These are phyloP conservation scores for Hemibagrus guttatus DNA, from an alignment of 2,797 vertebrate species.

Conservation along the genomic window DNA sequence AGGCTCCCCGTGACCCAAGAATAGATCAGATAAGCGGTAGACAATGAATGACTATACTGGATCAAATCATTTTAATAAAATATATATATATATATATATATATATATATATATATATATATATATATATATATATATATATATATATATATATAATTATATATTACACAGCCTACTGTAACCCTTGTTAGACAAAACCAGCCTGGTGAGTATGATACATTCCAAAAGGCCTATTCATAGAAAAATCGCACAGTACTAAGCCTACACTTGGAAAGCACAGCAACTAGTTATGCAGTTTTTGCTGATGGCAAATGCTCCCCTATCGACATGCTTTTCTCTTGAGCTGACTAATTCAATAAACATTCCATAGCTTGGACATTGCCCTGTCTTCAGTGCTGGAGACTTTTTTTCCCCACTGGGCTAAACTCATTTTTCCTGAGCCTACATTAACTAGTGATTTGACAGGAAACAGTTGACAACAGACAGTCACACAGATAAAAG, in stretches of 20 bases:
- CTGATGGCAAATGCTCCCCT: constrained; percentile 38
- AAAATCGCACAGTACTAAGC: constrained; percentile 44
- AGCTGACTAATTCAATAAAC: constrained; percentile 55
- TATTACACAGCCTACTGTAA: neutral
- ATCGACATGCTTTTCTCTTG: constrained; percentile 36
- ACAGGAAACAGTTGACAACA: constrained; percentile 26
- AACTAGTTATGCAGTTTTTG: constrained; percentile 33
- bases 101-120: too few relatives aligned
- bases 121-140: too few relatives aligned
- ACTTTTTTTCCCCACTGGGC: constrained; percentile 29
- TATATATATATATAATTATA: too few relatives aligned
- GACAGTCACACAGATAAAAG: constrained; percentile 18
- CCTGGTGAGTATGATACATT: constrained; percentile 52
- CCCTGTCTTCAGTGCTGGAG: constrained; percentile 38
- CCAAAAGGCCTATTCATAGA: constrained; percentile 52
- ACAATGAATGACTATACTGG: too few relatives aligned
- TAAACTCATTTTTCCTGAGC: constrained; percentile 30
- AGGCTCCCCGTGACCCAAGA: too few relatives aligned
- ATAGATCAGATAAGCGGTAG: too few relatives aligned
- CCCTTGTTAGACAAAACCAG: constrained; percentile 40
- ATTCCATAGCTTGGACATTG: constrained; percentile 51
- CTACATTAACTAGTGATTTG: constrained; percentile 32
- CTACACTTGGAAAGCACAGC: constrained; percentile 44
- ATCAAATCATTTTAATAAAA: too few relatives aligned
- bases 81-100: too few relatives aligned